Evolutionary conservation across 1,140 invertebrate species (phyloP).

Genomic region (Lepidurus apus): DNA sequence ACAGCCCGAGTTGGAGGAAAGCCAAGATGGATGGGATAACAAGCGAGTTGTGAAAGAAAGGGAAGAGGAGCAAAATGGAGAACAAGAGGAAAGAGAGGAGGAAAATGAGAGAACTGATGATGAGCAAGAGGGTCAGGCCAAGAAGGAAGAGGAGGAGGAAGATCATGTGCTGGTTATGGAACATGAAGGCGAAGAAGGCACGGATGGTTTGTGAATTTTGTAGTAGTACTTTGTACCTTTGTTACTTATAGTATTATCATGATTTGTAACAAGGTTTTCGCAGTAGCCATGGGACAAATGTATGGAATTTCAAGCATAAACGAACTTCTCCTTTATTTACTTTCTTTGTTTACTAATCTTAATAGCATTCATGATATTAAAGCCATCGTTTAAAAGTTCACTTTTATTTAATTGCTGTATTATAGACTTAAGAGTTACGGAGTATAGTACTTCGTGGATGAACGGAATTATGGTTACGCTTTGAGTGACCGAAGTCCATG

Average conservation of each 20-base stretch:
- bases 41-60: neutral
- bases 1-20: slow-evolving; percentile 5
- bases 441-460: too few relatives aligned
- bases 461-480: too few relatives aligned
- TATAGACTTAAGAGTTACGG: too few relatives aligned
- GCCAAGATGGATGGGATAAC: neutral
- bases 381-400: too few relatives aligned
- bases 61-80: neutral
- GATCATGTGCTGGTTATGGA: neutral
- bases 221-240: neutral
- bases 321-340: neutral
- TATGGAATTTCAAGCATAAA: neutral
- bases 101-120: neutral
- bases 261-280: slow-evolving; percentile 9
- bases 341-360: neutral
- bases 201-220: neutral
- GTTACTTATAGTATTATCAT: slow-evolving; percentile 12
- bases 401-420: too few relatives aligned
- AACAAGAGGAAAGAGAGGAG: neutral
- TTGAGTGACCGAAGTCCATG: too few relatives aligned
- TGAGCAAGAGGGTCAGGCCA: neutral
- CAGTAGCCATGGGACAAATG: neutral
- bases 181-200: neutral
- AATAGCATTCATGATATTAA: neutral
- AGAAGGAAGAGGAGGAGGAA: slow-evolving; percentile 5